Base-by-base conservation (phyloP, 2,797 vertebrate genomes). In the Phoeniculus purpureus region DNA sequence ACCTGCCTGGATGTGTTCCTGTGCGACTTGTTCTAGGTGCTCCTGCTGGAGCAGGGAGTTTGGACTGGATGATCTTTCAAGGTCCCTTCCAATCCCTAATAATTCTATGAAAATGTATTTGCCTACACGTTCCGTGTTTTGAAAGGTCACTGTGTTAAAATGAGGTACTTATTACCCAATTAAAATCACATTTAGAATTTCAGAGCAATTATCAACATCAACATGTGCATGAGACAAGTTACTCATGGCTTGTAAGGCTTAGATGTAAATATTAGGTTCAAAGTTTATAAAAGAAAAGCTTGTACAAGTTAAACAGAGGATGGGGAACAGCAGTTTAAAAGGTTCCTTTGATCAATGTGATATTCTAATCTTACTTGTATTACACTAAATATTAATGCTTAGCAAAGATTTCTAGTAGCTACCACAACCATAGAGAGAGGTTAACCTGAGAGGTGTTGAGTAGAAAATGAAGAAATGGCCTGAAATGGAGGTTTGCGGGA, bases 131-230 rank as follows among this genome's bases (percentile, higher is more conserved):
- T 21, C 31, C 31, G 3, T 12, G 9, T 45, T 72, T 90, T 29
- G 15, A 56, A 58, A 68, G 5, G 10, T 12, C 8, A 84, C 71
- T 60, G 16, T 25, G 16, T 25, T 59, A 25, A 75, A 79, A 67
- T 7, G 1, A 13, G 2, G 1, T 67, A 25, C 12, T 34, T 15
- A 4, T 70, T n/a, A 2, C 8, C 29, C 3, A 58, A 29, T 51
- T 37, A 10, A 12, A 40, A 4, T 3, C 45, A 68, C 4, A 61
- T 45, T 54, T 18, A 21, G 12, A 75, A 82, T 21, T 65, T 68
- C 18, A 26, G 15, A 68, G 25, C 7, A 34, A 20, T 32, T 79
- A 1, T 17, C 12, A 27, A 8, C 20, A 15, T 4, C 6, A 52
- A 9, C 7, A 10, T 4, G 4, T 15, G 9, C 23, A 7, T 7